Percentiles rank a stretch among this genome's conserved stretches.
Evolutionary conservation across 2,888 invertebrate species (phyloP).

Genomic region (Pseudococcus viburni): DNA sequence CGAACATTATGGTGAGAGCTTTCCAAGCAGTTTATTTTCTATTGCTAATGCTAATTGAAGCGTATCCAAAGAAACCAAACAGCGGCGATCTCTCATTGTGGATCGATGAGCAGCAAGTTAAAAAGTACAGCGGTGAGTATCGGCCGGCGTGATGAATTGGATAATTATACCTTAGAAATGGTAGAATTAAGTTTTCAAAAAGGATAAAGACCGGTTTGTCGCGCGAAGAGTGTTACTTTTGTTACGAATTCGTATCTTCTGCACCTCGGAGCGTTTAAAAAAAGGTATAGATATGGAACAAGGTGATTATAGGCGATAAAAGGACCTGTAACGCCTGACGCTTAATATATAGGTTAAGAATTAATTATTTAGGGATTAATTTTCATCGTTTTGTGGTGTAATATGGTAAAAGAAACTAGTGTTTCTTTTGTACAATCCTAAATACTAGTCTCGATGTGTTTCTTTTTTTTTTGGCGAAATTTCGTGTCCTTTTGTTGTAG

Average conservation of each 20-base stretch:
- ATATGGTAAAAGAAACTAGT: background rate
- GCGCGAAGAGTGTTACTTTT: constrained; percentile 33
- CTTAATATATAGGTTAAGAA: constrained; percentile 41
- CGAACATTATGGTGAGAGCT: constrained; percentile 62
- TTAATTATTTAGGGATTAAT: constrained; percentile 31
- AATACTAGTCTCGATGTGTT: background rate
- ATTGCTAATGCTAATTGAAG: constrained; percentile 56
- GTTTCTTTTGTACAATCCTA: background rate
- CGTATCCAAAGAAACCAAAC: constrained; percentile 48
- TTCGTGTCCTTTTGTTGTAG: background rate
- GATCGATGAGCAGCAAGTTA: constrained; percentile 93
- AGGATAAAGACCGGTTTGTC: constrained; percentile 50
- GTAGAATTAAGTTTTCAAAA: constrained; percentile 47
- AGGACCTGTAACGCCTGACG: background rate
- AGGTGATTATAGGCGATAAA: constrained; percentile 33
- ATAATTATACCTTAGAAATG: constrained; percentile 50
- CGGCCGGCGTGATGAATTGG: constrained; percentile 20
- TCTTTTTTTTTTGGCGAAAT: background rate
- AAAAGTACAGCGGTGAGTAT: constrained; percentile 87
- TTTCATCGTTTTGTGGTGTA: background rate
- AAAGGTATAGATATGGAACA: background rate
- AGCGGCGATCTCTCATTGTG: constrained; percentile 82
- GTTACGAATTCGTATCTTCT: constrained; percentile 44
- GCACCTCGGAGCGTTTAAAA: constrained; percentile 33
- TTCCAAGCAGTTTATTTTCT: constrained; percentile 45